phyloP scores from a whole-genome alignment of 2,113 vertebrate species.

The Alligator mississippiensis region DNA sequence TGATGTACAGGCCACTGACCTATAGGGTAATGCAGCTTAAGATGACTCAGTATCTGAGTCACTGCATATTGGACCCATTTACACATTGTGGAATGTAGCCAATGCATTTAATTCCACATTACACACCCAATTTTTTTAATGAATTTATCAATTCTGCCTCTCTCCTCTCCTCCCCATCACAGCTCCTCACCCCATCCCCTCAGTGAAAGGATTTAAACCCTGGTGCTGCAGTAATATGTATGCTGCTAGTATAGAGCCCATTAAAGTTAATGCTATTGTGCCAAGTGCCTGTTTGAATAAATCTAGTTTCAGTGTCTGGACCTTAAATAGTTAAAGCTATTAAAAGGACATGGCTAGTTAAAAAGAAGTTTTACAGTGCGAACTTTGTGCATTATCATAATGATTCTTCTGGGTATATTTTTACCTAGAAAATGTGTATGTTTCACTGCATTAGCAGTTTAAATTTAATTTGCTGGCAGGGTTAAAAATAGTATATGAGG shows the following conservation, averaged over 20 bases:
- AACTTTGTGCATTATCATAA: background rate
- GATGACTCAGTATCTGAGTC: slow-evolving; percentile 15
- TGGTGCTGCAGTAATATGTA: fast-evolving
- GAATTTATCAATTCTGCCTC: background rate
- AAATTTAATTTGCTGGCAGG: background rate
- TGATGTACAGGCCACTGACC: background rate
- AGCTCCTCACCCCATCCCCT: fast-evolving
- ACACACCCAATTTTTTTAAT: fast-evolving
- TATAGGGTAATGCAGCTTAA: background rate
- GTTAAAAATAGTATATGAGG: fast-evolving
- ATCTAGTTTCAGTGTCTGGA: background rate
- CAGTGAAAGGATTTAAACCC: background rate
- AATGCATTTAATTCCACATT: background rate
- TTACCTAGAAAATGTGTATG: fast-evolving
- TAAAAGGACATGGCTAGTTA: background rate
- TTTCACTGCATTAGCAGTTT: background rate
- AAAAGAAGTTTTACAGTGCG: fast-evolving
- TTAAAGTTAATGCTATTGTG: fast-evolving
- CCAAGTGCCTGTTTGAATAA: background rate
- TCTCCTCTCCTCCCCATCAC: background rate
- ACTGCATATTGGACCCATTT: background rate
- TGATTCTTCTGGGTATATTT: background rate
- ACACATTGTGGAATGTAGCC: background rate
- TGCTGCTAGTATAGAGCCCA: fast-evolving
- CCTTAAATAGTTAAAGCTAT: background rate